Evolutionary conservation across 2,113 vertebrate species (phyloP), one percentile per base, ranked within the genome.

Genomic region (Rhinichthys klamathensis): DNA sequence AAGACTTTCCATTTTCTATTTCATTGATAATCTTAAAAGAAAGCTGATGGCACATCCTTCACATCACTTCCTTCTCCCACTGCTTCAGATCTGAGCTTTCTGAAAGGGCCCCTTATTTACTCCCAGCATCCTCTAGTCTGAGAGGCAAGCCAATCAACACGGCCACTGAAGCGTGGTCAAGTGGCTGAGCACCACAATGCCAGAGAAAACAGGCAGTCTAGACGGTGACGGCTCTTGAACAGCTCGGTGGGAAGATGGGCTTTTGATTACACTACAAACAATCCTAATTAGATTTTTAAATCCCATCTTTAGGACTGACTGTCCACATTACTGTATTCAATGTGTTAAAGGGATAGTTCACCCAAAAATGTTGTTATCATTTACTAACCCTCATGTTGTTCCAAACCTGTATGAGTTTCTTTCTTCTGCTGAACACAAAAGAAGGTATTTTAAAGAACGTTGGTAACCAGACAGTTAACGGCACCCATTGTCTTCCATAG

Each of bases 31-130:
- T 18, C 9, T 23, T 41, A 67, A 38, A 41, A 79, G 30, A 54
- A 30, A 77, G 4, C 41, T 35, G 63, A 67, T 41, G 35, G 46
- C 6, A 38, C 10, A 1, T 27, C 21, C 13, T 61, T 51, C 56
- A 76, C 74, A 84, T 84, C 60, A 51, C 83, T 79, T 82, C 44
- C 63, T 82, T 69, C 56, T 27, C 44, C 61, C 74, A 16, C 74
- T 46, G 25, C 30, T 60, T 38, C 46, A 84, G 70, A 75, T 38
- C 9, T 44, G 8, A 60, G 46, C 44, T 56, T 38, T 73, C 30
- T 70, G 81, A 83, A 54, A 67, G 41, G 21, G 63, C 61, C 78
- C 11, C 38, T 49, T 61, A 30, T 67, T 25, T 58, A 44, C 56
- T 75, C 83, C 23, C 61, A 78, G n/a, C 21, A 6, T 49, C 35